phyloP scores from a whole-genome alignment of 2,888 invertebrate genomes.

The Timandra comae region DNA sequence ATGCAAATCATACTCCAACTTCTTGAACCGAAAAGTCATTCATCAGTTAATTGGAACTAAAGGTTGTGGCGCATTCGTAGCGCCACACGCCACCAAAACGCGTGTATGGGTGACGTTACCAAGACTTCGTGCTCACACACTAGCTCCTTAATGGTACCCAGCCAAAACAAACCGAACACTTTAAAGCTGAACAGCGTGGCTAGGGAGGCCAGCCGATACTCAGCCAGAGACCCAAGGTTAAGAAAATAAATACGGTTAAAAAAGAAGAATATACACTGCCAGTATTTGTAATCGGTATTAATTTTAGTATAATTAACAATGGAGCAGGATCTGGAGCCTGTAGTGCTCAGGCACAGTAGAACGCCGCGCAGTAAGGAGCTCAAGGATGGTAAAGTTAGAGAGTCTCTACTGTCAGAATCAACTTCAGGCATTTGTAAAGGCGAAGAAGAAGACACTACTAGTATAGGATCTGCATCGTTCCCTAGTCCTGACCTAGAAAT shows the following conservation, averaged over 20 bases:
- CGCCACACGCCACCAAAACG: slow-evolving; percentile 42
- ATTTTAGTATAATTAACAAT: slow-evolving; percentile 41
- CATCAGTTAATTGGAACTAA: slow-evolving; percentile 14
- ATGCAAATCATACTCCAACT: slow-evolving; percentile 13
- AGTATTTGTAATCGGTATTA: slow-evolving; percentile 59
- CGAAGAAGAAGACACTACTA: slow-evolving; percentile 51
- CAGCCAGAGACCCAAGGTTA: slow-evolving; percentile 77
- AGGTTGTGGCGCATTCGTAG: slow-evolving; percentile 43
- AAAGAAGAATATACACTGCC: slow-evolving; percentile 33
- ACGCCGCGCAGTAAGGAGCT: slow-evolving; percentile 41
- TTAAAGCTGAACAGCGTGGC: slow-evolving; percentile 70
- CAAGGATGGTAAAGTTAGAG: slow-evolving; percentile 44
- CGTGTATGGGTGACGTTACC: slow-evolving; percentile 60
- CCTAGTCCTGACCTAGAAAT: slow-evolving; percentile 59
- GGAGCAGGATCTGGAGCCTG: slow-evolving; percentile 48
- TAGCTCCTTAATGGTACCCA: slow-evolving; percentile 76
- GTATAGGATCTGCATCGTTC: slow-evolving; percentile 47
- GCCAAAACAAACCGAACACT: slow-evolving; percentile 70
- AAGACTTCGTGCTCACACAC: slow-evolving; percentile 20
- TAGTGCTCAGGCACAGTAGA: slow-evolving; percentile 47
- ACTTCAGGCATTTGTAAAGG: slow-evolving; percentile 72
- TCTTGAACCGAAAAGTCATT: slow-evolving; percentile 12
- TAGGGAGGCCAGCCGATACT: slow-evolving; percentile 67
- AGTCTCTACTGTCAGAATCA: slow-evolving; percentile 61
- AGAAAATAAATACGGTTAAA: slow-evolving; percentile 66